A percentile compares a stretch with the other conserved stretches of the same genome.
Evolutionary conservation across 2,888 invertebrate species (phyloP).

Genomic region (Gibbula magus): DNA sequence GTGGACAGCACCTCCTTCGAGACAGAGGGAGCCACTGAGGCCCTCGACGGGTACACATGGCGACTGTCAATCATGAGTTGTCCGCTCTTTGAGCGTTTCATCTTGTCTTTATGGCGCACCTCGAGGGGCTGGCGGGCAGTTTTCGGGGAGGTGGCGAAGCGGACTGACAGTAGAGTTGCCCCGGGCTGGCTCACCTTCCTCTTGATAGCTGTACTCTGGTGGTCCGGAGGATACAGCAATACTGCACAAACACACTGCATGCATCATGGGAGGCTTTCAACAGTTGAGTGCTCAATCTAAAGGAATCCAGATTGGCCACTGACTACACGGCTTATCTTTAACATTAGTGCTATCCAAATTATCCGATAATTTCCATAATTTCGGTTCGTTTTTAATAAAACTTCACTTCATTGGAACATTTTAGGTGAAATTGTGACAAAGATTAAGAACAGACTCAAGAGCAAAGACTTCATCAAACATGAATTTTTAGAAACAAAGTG

Average conservation of each 20-base stretch:
- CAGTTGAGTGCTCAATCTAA: too few relatives aligned
- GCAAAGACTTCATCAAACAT: too few relatives aligned
- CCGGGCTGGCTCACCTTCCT: constrained; percentile 58
- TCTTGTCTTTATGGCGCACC: constrained; percentile 61
- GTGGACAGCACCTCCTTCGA: constrained; percentile 67
- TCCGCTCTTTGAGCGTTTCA: constrained; percentile 59
- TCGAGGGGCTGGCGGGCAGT: constrained; percentile 58
- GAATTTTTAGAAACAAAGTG: too few relatives aligned
- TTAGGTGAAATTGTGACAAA: too few relatives aligned
- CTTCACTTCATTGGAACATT: too few relatives aligned
- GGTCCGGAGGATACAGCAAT: constrained; percentile 67
- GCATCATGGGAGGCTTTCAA: too few relatives aligned
- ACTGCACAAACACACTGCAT: constrained; percentile 45
- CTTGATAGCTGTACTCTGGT: constrained; percentile 49
- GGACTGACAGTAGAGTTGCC: constrained; percentile 52
- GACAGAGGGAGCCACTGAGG: constrained; percentile 47
- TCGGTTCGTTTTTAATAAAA: too few relatives aligned
- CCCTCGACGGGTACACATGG: constrained; percentile 57
- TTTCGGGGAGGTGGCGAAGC: constrained; percentile 60
- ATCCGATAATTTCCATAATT: too few relatives aligned
- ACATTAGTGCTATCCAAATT: too few relatives aligned
- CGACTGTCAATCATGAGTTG: constrained; percentile 59
- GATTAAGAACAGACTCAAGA: too few relatives aligned
- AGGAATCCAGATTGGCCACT: too few relatives aligned
- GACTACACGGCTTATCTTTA: too few relatives aligned